phyloP scores from a whole-genome alignment of 2,113 vertebrate genomes.

The Phocoena sinus region DNA sequence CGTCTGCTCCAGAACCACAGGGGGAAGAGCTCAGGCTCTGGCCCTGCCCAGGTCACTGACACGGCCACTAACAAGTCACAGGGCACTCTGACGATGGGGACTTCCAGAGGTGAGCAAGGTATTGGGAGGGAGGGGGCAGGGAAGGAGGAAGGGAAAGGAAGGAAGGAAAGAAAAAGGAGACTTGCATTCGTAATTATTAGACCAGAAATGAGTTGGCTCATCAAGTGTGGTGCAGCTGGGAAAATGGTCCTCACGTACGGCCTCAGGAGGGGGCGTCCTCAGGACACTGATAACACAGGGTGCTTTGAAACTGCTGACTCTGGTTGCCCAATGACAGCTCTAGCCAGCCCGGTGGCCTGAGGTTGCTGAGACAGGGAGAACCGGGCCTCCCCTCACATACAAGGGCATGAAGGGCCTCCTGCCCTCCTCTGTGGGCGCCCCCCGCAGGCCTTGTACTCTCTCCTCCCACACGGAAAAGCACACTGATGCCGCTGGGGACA shows the following conservation, averaged over 20 bases:
- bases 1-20: neutral
- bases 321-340: neutral
- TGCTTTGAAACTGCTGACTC: neutral
- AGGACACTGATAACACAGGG: neutral
- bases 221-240: neutral
- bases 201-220: neutral
- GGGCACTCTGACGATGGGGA: neutral
- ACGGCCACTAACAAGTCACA: neutral
- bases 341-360: neutral
- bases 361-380: neutral
- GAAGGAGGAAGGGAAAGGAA: neutral
- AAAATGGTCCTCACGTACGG: neutral
- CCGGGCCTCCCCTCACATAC: neutral
- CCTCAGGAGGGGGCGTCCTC: neutral
- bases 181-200: neutral
- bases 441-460: rapidly evolving
- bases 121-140: neutral
- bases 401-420: neutral
- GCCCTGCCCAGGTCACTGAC: neutral
- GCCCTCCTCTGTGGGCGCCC: neutral
- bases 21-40: neutral
- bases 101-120: neutral
- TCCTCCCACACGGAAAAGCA: neutral
- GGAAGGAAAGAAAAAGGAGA: neutral
- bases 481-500: slow-evolving; percentile 90